Conservation (phyloP, 2,888 invertebrate genomes). For the Abrostola triplasia region DNA sequence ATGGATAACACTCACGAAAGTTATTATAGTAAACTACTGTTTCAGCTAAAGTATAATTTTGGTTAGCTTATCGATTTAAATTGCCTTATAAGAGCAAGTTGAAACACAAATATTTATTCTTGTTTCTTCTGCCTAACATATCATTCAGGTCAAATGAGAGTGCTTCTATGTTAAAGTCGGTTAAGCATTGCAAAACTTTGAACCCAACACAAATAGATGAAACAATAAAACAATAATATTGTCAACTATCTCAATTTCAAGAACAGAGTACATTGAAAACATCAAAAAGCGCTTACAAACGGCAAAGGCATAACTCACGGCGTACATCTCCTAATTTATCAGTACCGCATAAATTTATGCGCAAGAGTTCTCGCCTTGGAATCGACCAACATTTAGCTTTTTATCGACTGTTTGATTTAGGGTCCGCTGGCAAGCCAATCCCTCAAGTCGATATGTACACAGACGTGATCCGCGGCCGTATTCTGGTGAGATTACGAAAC, state of each 20-base stretch:
- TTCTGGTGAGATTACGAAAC: slow-evolving; percentile 63
- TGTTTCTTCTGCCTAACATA: too few species aligned
- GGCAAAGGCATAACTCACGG: slow-evolving; percentile 75
- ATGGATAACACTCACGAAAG: too few species aligned
- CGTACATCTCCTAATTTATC: slow-evolving; percentile 82
- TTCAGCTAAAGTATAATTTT: too few species aligned
- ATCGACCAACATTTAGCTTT: slow-evolving; percentile 88
- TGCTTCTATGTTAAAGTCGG: too few species aligned
- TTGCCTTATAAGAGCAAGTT: too few species aligned
- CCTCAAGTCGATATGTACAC: slow-evolving; percentile 83
- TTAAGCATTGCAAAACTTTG: too few species aligned
- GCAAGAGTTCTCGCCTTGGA: slow-evolving; percentile 78
- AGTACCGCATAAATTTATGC: slow-evolving; percentile 84
- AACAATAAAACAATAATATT: neutral
- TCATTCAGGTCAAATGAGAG: too few species aligned
- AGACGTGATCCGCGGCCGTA: slow-evolving; percentile 62
- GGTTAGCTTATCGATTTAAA: too few species aligned
- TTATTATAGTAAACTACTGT: too few species aligned
- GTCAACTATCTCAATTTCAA: neutral
- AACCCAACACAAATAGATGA: neutral
- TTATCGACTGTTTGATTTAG: slow-evolving; percentile 86
- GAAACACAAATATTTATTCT: too few species aligned
- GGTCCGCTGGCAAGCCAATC: slow-evolving; percentile 77
- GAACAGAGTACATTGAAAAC: neutral
- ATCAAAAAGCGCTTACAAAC: slow-evolving; percentile 37